These are phyloP conservation scores for Eilema griseolum DNA, from an alignment of 2,888 invertebrate genomes.

Conservation along the genomic window DNA sequence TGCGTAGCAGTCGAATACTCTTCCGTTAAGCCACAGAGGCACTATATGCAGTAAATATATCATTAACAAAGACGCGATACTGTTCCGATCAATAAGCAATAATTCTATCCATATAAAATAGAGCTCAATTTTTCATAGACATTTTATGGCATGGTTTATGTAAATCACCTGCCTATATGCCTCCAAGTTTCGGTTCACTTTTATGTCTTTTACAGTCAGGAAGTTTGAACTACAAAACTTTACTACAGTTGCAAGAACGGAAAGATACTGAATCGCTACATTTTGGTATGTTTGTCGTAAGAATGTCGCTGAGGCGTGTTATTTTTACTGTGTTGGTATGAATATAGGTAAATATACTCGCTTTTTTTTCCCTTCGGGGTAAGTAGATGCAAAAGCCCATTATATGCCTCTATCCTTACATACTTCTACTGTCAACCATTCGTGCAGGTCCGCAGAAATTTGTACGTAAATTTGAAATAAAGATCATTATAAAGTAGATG, in stretches of 20 bases:
- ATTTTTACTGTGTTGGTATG: background rate
- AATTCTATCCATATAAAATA: background rate
- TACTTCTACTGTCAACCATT: too few species aligned
- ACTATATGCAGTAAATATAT: too few species aligned
- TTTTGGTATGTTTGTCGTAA: background rate
- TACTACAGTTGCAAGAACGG: constrained; percentile 14
- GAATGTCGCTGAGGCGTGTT: background rate
- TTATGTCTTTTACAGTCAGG: constrained; percentile 47
- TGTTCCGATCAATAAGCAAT: background rate
- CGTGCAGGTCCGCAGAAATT: too few species aligned
- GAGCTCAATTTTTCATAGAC: constrained; percentile 4
- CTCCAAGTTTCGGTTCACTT: constrained; percentile 14
- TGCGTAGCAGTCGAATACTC: too few species aligned
- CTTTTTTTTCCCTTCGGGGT: too few species aligned
- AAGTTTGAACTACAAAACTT: constrained; percentile 45
- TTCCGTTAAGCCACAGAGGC: too few species aligned
- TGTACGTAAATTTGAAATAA: too few species aligned
- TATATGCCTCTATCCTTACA: too few species aligned
- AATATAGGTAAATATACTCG: background rate
- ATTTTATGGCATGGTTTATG: constrained; percentile 20
- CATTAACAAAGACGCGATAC: background rate
- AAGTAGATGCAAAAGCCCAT: too few species aligned
- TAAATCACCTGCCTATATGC: constrained; percentile 22
- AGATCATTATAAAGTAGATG: too few species aligned
- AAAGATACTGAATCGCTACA: constrained; percentile 2